These are phyloP conservation scores for Microctonus hyperodae DNA, from an alignment of 2,888 invertebrate species.

Conservation along the genomic window DNA sequence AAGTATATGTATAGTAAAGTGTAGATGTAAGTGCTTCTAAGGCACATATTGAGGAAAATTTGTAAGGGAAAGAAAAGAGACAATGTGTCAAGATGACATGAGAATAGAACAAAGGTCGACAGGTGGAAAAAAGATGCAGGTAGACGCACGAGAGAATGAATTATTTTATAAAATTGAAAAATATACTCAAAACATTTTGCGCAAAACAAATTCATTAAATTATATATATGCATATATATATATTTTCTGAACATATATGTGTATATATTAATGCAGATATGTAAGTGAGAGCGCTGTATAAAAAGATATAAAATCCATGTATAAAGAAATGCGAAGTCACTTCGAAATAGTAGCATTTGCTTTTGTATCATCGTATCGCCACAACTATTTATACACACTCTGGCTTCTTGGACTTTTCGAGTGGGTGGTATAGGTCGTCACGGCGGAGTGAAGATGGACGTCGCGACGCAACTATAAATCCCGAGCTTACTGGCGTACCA, in stretches of 20 bases:
- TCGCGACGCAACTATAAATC: slow-evolving; percentile 63
- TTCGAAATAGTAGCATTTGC: slow-evolving; percentile 25
- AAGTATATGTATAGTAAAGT: no score
- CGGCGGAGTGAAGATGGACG: slow-evolving; percentile 64
- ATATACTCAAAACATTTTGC: no score
- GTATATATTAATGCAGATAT: neutral
- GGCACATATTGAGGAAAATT: no score
- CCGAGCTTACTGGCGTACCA: slow-evolving; percentile 57
- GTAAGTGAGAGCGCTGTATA: slow-evolving; percentile 3
- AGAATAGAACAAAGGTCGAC: no score
- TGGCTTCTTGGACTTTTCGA: slow-evolving; percentile 48
- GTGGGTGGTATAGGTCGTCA: slow-evolving; percentile 54
- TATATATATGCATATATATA: neutral
- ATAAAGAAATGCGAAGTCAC: slow-evolving; percentile 22
- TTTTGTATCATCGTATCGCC: slow-evolving; percentile 12
- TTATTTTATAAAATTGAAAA: no score
- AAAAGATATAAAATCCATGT: slow-evolving; percentile 13
- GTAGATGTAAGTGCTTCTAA: no score
- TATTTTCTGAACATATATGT: neutral
- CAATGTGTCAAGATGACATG: no score
- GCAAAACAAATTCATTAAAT: no score
- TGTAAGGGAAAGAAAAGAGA: no score
- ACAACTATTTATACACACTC: slow-evolving; percentile 2
- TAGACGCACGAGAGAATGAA: no score
- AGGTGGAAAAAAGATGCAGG: no score